phyloP scores from a whole-genome alignment of 2,888 invertebrate genomes.

The Lasioglossum zephyrum region DNA sequence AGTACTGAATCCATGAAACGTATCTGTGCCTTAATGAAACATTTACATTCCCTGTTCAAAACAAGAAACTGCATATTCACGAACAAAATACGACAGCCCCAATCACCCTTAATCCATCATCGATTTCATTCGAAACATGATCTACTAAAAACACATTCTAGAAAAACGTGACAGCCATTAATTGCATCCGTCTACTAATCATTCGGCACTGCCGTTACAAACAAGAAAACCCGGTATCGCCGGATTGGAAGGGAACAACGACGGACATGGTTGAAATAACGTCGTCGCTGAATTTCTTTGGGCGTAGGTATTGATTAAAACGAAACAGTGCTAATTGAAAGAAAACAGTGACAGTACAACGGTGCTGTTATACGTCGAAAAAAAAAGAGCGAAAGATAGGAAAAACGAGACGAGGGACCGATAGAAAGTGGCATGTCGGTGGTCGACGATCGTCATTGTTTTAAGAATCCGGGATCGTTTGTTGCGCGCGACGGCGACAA shows the following conservation, averaged over 20 bases:
- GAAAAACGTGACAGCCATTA: neutral
- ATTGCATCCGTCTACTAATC: neutral
- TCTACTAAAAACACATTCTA: neutral
- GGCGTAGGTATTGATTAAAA: neutral
- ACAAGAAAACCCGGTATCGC: neutral
- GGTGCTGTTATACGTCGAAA: neutral
- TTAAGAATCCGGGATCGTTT: neutral
- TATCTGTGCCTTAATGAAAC: neutral
- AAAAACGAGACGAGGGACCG: neutral
- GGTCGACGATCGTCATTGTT: neutral
- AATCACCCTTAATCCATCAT: neutral
- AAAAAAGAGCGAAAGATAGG: neutral
- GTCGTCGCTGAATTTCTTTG: neutral
- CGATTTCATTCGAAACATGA: neutral
- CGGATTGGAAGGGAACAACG: neutral
- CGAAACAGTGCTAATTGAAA: neutral
- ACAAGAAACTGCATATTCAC: neutral
- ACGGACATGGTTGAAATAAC: neutral
- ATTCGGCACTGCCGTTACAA: neutral
- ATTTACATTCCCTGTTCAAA: neutral
- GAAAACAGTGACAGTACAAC: neutral
- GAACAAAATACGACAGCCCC: neutral
- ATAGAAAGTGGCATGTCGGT: neutral
- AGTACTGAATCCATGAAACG: neutral
- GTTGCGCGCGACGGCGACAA: neutral